Evolutionary conservation across 2,888 invertebrate genomes (phyloP).

Genomic region (Archaeoteleia sp.): DNA sequence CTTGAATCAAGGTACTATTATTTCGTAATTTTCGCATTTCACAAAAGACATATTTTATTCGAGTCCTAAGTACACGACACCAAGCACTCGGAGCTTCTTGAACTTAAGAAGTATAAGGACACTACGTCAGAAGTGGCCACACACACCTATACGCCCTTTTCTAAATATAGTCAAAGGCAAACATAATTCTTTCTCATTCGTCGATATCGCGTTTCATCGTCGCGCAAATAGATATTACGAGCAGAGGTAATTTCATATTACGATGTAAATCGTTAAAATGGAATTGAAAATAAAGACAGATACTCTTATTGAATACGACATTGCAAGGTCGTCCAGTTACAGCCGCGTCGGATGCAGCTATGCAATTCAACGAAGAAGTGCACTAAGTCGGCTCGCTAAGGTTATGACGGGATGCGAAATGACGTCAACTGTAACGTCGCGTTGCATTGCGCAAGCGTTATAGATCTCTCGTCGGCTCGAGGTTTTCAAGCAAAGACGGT

Average conservation of each 20-base stretch:
- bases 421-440: slow-evolving; percentile 37
- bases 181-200: slow-evolving; percentile 12
- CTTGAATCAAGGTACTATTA: too few relatives aligned
- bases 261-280: slow-evolving; percentile 34
- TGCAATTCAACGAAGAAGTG: slow-evolving; percentile 3
- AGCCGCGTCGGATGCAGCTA: slow-evolving; percentile 3
- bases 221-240: not conserved
- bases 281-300: slow-evolving; percentile 36
- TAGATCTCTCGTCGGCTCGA: slow-evolving; percentile 5
- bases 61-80: too few relatives aligned
- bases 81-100: too few relatives aligned
- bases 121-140: too few relatives aligned
- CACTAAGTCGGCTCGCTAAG: slow-evolving; percentile 4
- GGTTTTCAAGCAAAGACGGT: too few relatives aligned
- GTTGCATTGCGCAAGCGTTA: slow-evolving; percentile 24
- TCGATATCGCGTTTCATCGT: slow-evolving; percentile 11
- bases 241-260: slow-evolving; percentile 21
- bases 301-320: slow-evolving; percentile 42
- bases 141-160: too few relatives aligned
- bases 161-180: not conserved
- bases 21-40: too few relatives aligned
- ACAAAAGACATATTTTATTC: too few relatives aligned
- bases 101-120: too few relatives aligned
- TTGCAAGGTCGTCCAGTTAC: slow-evolving; percentile 47
- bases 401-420: slow-evolving; percentile 16